These are phyloP conservation scores for Tubulanus polymorphus DNA, from an alignment of 2,888 invertebrate genomes.

Conservation along the genomic window DNA sequence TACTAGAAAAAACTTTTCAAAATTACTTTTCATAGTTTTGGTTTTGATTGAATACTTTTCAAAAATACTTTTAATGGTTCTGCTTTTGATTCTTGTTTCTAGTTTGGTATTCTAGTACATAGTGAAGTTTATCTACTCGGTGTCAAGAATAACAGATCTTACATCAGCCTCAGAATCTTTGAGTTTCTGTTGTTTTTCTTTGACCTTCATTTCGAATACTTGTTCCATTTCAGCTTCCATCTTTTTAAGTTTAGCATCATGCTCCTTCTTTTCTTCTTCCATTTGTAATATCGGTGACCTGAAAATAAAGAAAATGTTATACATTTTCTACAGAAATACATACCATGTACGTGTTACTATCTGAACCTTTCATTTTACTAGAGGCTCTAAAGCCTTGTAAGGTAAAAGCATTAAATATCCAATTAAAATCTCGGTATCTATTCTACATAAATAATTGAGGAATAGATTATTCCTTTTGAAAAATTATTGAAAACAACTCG, in stretches of 20 bases:
- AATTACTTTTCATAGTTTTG: neutral
- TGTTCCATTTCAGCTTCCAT: slow-evolving; percentile 99
- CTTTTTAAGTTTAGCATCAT: slow-evolving; percentile 95
- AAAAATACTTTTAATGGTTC: neutral
- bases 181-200: slow-evolving; percentile 91
- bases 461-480: too few relatives aligned
- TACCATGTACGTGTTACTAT: too few relatives aligned
- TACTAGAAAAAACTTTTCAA: neutral
- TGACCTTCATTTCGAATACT: slow-evolving; percentile 97
- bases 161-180: slow-evolving; percentile 91
- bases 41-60: neutral
- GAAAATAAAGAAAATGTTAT: too few relatives aligned
- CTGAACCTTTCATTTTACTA: too few relatives aligned
- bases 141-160: slow-evolving; percentile 36
- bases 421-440: too few relatives aligned
- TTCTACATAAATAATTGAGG: too few relatives aligned
- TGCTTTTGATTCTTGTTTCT: neutral
- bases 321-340: too few relatives aligned
- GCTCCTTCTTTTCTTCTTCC: slow-evolving; percentile 96
- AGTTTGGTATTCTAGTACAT: neutral
- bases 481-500: too few relatives aligned
- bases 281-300: slow-evolving; percentile 97
- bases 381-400: too few relatives aligned
- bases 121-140: neutral
- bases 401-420: too few relatives aligned